Base-by-base conservation (phyloP, 2,797 vertebrate genomes). In the Mus minutoides region DNA sequence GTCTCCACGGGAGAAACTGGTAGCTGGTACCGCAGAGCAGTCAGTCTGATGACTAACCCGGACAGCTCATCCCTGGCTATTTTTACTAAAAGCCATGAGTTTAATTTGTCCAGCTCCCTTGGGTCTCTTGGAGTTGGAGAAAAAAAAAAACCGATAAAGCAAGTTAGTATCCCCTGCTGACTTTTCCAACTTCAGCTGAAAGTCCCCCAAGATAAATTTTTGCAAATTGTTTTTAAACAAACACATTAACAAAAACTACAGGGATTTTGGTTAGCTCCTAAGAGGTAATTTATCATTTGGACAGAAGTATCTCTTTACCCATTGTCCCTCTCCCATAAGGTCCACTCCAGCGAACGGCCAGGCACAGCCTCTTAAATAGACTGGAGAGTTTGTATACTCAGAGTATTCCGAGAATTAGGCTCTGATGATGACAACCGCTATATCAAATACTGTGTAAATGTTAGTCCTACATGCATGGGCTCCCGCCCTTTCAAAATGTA, bases 231-330 rank as follows among this genome's bases (percentile, higher is more conserved):
- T 89, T 94, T 95, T 88, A 88, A 92, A 91, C 73, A 43, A 94
- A 82, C 87, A 62, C 49, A 56, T 76, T 52, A 91, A 85, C 26
- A 83, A 87, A 97, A 95, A 92, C 37, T 3, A 21, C 90, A 90
- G 34, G 60, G 40, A 24, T 19, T 73, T 94, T 49, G 17, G 14
- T 60, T 64, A 54, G 19, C 71, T 69, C 83, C n/a, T 56, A 76
- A 82, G 92, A 85, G 54, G 71, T 62, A 73, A 83, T 78, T 46
- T 29, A 60, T 94, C 91, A 71, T 80, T 73, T 89, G 62, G 31
- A 92, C 26, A 95, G 77, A 94, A 69, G 64, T 52, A 29, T 67
- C 40, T 78, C 79, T 92, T 77, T 77, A 60, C 3, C 46, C 75
- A 64, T 1, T 31, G 67, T 84, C 46, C 75, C 21, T 87, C 17